Percentiles rank a stretch among this genome's conserved stretches.
Evolutionary conservation across 2,888 invertebrate genomes (phyloP).

Genomic region (Hirtodrosophila histrioides): DNA sequence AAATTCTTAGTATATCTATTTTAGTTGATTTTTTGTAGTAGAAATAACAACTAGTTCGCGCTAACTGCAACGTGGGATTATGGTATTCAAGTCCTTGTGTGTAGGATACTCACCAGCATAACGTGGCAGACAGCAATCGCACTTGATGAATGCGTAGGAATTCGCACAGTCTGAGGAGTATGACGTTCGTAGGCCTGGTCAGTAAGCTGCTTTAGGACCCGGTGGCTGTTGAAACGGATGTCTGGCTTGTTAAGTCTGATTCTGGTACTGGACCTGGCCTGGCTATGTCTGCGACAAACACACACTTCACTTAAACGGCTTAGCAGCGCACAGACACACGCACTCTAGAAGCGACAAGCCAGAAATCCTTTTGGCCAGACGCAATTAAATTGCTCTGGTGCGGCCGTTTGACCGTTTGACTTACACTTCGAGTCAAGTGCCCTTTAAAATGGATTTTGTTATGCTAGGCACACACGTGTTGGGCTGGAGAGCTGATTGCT

Average conservation of each 20-base stretch:
- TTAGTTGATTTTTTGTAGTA: too few relatives aligned
- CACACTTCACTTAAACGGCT: constrained; percentile 30
- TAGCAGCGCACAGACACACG: constrained; percentile 7
- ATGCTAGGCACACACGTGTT: constrained; percentile 30
- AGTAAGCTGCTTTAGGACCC: constrained; percentile 55
- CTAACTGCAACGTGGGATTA: background rate
- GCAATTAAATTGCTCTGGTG: constrained; percentile 62
- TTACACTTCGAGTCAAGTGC: constrained; percentile 38
- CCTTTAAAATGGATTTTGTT: constrained; percentile 15
- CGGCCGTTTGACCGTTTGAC: constrained; percentile 49
- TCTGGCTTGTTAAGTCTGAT: constrained; percentile 20
- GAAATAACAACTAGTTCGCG: too few relatives aligned
- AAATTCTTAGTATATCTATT: too few relatives aligned
- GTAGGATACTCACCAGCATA: constrained; percentile 38
- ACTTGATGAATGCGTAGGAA: constrained; percentile 5
- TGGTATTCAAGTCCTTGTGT: constrained; percentile 18
- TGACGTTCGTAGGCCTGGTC: constrained; percentile 6
- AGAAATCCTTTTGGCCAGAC: constrained; percentile 56
- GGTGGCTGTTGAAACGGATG: constrained; percentile 37
- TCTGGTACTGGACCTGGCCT: constrained; percentile 5
- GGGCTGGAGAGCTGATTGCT: constrained; percentile 1
- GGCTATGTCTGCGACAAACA: constrained; percentile 26
- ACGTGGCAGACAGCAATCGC: constrained; percentile 12
- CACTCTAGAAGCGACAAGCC: constrained; percentile 5
- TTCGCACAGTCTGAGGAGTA: background rate